Percentiles rank a stretch among this genome's conserved stretches.
phyloP scores from a whole-genome alignment of 30 jellyfish, hydroid and myxozoan genomes.

The Catostylus mosaicus region DNA sequence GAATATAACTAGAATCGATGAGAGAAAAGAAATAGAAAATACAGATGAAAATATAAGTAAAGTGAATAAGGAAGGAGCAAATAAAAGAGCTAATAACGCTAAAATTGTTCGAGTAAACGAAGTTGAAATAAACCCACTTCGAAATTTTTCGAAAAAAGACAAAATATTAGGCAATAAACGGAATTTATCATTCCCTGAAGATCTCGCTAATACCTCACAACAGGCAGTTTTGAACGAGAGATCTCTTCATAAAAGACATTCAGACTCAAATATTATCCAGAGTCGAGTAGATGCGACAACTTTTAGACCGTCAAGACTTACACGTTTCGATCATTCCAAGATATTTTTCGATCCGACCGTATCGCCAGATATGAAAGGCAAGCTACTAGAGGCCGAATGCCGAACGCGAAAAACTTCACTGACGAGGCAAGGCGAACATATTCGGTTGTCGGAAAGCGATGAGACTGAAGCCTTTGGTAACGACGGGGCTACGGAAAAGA shows the following conservation, averaged over 20 bases:
- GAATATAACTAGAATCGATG: neutral
- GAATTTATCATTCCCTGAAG: neutral
- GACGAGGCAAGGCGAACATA: slow-evolving; percentile 23
- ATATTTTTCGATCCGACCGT: slow-evolving; percentile 56
- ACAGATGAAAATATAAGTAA: neutral
- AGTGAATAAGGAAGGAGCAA: neutral
- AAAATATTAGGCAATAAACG: neutral
- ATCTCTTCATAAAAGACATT: neutral
- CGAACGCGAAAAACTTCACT: slow-evolving; percentile 31
- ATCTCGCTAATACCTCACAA: neutral
- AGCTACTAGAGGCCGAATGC: slow-evolving; percentile 8
- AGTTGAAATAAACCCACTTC: neutral
- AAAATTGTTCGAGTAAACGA: slow-evolving; percentile 12
- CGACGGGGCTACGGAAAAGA: neutral
- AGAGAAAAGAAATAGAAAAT: neutral
- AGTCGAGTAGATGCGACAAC: too few relatives aligned
- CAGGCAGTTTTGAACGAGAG: neutral
- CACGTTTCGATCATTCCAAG: slow-evolving; percentile 62
- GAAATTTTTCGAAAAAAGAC: neutral
- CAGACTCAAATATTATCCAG: neutral
- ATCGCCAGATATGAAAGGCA: slow-evolving; percentile 54
- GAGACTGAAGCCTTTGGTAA: neutral
- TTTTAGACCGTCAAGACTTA: slow-evolving; percentile 13
- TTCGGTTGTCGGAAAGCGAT: slow-evolving; percentile 17
- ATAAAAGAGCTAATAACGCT: neutral